Evolutionary conservation across 2,797 vertebrate species (phyloP), one percentile per base, ranked within the genome.

Genomic region (Neosilurus hyrtlii): DNA sequence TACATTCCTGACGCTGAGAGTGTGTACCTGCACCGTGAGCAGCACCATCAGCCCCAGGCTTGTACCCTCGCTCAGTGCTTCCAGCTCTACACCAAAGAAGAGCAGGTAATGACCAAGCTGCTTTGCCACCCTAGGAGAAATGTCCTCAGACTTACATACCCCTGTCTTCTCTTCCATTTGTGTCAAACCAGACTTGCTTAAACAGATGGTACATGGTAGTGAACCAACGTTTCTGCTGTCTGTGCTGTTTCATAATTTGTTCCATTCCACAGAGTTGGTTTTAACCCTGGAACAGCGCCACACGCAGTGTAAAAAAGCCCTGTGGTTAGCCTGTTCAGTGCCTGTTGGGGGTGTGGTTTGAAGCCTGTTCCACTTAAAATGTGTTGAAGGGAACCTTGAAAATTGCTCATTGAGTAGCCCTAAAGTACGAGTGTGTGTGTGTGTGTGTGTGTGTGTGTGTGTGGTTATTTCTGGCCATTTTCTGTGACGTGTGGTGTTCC

Each of bases 31-130:
- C 97, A 99, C 92, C 92, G 93, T 88, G 96, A 98, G 86, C 96
- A 96, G 15, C 98, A 99, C 88, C 97, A 97, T 74, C 97, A 99
- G 91, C 97, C 98, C 10, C 98, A 99, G 90, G 96, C 94, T 86
- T 99, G 97, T 95, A 97, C 95, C 86, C 95, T 99, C 24, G 95
- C 98, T 86, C 98, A 99, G 93, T 99, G 98, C 92, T 98, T 99
- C 89, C 97, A 99, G 89, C 96, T 99, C 71, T 99, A 99, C 95
- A 99, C 98, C 89, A 99, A 99, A 95, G 98, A 99, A 93, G 98
- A 99, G 80, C 96, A 98, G 96, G 98, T 99, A 91, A 89, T n/a
- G 54, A 62, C 22, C n/a, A 30, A 62, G 20, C 26, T 49, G 7
- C 51, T 49, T 43, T 8, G 7, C 56, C 10, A 9, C 20, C 22